Conservation (phyloP, 2,113 vertebrate species). For the Ceuthmochares aereus region DNA sequence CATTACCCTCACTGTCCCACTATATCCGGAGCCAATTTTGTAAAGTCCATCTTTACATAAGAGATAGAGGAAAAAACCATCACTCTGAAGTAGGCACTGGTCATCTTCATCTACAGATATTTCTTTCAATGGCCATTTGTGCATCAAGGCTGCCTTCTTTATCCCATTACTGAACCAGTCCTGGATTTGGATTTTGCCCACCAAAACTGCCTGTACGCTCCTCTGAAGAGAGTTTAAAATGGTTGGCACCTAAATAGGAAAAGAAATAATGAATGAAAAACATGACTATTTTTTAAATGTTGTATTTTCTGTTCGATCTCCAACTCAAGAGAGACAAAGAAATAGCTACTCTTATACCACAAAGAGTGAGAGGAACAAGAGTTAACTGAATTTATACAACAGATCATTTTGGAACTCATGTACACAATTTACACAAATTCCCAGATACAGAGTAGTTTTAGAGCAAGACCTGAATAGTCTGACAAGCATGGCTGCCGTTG, state of each 20-base stretch:
- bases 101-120: constrained; percentile 94
- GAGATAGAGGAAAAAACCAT: constrained; percentile 97
- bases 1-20: constrained; percentile 96
- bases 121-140: constrained; percentile 96
- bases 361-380: fast-evolving
- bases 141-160: constrained; percentile 97
- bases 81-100: constrained; percentile 94
- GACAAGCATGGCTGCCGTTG: constrained; percentile 98
- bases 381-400: not conserved
- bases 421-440: not conserved
- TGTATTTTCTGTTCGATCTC: not conserved
- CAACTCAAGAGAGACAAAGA: not conserved
- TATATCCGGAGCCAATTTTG: constrained; percentile 98
- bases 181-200: constrained; percentile 98
- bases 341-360: not conserved
- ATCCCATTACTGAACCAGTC: constrained; percentile 99
- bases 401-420: not conserved
- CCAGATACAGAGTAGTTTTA: not conserved
- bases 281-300: fast-evolving
- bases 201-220: constrained; percentile 96
- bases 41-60: constrained; percentile 98
- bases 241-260: constrained; percentile 87
- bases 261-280: not conserved
- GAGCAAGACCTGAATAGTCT: constrained; percentile 92
- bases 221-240: constrained; percentile 96